Evolutionary conservation across 2,888 invertebrate species (phyloP), one percentile per base, ranked within the genome.

Genomic region (Leptothorax acervorum): DNA sequence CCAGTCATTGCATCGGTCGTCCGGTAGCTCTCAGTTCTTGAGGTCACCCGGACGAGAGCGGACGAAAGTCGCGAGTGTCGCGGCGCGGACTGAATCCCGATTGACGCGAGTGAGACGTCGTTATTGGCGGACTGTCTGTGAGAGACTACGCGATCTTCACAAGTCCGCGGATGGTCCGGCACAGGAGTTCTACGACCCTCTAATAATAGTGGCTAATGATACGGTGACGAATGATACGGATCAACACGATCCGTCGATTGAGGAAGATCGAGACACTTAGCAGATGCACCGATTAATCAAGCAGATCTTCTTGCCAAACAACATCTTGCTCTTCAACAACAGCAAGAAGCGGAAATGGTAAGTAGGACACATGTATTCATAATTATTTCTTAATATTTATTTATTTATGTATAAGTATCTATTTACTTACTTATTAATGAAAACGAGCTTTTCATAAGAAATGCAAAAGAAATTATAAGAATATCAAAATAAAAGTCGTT

Each of bases 11-110:
- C 93, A 94, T 95, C 94, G 93, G 93, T 93, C 92, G 92, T 94
- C 93, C 93, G 93, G 93, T 94, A 93, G 94, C 94, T 94, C 94
- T 95, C 94, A 95, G 95, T 95, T 92, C 89, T 89, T 74, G 89
- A 86, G 86, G 88, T 87, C 83, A 86, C 70, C 86, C 91, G 89
- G 78, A 86, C 82, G 76, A 85, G 79, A 85, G 65, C 75, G 86
- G 82, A 84, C 86, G 82, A 71, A 51, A 81, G 74, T 74, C 78
- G 86, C 68, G 86, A 82, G 82, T 86, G 84, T 51, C 68, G 78
- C 76, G 86, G 78, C 68, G 78, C 76, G 86, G 78, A 82, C 86
- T 84, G 71, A 39, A n/a, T 57, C 62, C 62, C 81, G 51, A 63
- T 82, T 62, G 66, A 57, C 45, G 73, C 66, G 82, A 85, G 85